Conservation (phyloP, 2,888 invertebrate species). For the Sisyra terminalis region DNA sequence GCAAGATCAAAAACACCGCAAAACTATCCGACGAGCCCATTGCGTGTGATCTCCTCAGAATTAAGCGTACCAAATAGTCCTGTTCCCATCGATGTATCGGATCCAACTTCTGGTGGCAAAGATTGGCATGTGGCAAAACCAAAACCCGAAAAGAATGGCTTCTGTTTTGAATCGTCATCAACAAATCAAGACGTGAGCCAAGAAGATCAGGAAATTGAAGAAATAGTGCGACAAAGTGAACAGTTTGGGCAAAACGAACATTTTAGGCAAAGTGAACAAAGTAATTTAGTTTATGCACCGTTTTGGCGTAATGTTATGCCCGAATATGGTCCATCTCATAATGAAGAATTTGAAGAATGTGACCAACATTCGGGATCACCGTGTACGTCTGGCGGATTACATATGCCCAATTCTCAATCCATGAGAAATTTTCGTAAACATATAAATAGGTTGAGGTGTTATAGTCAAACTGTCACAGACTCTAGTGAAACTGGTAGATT, state of each 20-base stretch:
- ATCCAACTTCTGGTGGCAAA: slow-evolving; percentile 22
- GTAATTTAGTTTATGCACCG: slow-evolving; percentile 11
- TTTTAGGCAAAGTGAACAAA: slow-evolving; percentile 4
- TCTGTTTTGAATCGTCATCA: slow-evolving; percentile 20
- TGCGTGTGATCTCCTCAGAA: slow-evolving; percentile 12
- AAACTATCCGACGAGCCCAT: slow-evolving; percentile 12
- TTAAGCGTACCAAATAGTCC: slow-evolving; percentile 26
- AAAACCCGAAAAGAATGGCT: slow-evolving; percentile 19
- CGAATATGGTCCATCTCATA: slow-evolving; percentile 14
- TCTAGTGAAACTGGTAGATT: slow-evolving; percentile 11
- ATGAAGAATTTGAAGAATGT: slow-evolving; percentile 21
- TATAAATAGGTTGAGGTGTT: slow-evolving; percentile 38
- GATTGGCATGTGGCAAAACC: slow-evolving; percentile 23
- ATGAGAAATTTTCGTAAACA: slow-evolving; percentile 38
- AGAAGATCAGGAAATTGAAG: slow-evolving; percentile 36
- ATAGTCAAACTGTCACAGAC: slow-evolving; percentile 44
- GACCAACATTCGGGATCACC: slow-evolving; percentile 30
- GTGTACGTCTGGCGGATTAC: slow-evolving; percentile 39
- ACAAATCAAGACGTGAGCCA: slow-evolving; percentile 19
- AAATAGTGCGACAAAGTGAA: slow-evolving; percentile 29
- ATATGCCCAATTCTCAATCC: slow-evolving; percentile 39
- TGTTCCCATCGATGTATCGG: slow-evolving; percentile 26
- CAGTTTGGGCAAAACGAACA: slow-evolving; percentile 9
- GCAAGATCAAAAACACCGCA: slow-evolving; percentile 10
- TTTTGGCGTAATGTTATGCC: slow-evolving; percentile 27